Conservation (phyloP, 2,888 invertebrate genomes). For the Amphipyra berbera region DNA sequence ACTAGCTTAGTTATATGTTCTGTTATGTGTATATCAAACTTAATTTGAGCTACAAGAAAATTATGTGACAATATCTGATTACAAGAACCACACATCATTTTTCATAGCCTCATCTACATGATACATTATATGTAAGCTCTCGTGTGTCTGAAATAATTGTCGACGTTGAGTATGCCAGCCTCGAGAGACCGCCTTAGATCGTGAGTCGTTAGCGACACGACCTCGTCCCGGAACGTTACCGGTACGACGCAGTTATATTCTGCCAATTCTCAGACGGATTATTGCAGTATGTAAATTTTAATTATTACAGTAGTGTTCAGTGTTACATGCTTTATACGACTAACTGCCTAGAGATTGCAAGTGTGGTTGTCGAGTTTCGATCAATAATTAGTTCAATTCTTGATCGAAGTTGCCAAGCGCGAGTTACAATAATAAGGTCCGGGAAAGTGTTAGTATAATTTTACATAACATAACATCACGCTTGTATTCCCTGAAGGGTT, state of each 20-base stretch:
- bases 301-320: background rate
- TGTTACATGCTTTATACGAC: background rate
- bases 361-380: no score
- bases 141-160: constrained; percentile 27
- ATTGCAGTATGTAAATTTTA: background rate
- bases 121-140: constrained; percentile 2
- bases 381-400: no score
- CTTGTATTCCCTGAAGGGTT: no score
- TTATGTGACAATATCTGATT: background rate
- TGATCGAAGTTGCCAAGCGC: no score
- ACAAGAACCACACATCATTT: background rate
- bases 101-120: constrained; percentile 2
- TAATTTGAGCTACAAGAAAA: no score
- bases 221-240: background rate
- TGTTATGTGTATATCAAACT: no score
- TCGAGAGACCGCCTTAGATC: background rate
- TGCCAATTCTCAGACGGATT: background rate
- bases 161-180: constrained; percentile 3
- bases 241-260: background rate
- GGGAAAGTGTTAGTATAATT: no score
- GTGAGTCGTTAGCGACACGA: constrained; percentile 12
- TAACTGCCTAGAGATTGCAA: no score
- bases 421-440: no score
- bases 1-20: no score
- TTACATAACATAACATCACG: no score